phyloP scores from a whole-genome alignment of 2,113 vertebrate genomes.

The Neotragus moschatus region DNA sequence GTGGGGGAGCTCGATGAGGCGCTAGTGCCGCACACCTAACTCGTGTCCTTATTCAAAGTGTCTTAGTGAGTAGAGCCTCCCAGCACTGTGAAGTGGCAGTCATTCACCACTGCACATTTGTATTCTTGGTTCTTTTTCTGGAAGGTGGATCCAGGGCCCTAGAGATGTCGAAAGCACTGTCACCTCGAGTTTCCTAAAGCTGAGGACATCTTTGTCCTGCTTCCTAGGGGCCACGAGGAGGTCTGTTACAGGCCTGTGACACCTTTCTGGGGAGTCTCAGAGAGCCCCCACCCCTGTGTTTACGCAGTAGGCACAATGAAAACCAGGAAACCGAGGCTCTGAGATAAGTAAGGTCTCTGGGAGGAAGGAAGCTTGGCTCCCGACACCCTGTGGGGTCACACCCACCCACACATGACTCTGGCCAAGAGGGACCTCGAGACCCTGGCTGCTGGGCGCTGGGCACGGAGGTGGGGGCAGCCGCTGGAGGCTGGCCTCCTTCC shows the following conservation, averaged over 20 bases:
- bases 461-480: neutral
- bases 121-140: neutral
- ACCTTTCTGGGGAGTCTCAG: neutral
- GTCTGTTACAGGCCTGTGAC: neutral
- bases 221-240: neutral
- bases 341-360: neutral
- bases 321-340: slow-evolving; percentile 25
- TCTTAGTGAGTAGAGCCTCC: neutral
- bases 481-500: neutral
- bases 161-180: neutral
- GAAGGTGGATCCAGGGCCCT: neutral
- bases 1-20: neutral
- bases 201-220: neutral
- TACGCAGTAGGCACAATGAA: neutral
- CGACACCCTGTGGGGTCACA: neutral
- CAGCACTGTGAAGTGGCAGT: neutral
- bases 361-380: slow-evolving; percentile 36
- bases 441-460: neutral
- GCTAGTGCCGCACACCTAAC: neutral
- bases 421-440: neutral
- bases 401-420: accelerated
- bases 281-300: neutral
- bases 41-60: neutral
- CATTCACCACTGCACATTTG: neutral
- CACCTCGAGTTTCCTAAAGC: neutral